Evolutionary conservation across 2,797 vertebrate genomes (phyloP).

Genomic region (Neoniphon sammara): DNA sequence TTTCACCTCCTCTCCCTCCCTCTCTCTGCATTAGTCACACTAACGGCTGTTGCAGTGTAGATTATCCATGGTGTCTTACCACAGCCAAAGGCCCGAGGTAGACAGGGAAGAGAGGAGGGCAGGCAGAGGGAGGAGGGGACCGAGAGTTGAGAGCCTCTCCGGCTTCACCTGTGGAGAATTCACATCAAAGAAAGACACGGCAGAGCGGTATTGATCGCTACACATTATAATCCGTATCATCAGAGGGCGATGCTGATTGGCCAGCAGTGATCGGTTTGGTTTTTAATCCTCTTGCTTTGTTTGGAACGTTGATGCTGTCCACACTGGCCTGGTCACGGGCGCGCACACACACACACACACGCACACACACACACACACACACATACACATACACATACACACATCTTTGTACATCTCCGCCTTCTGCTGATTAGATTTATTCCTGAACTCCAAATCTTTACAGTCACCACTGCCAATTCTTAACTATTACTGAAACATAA

Average conservation of each 20-base stretch:
- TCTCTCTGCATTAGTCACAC: conserved; percentile 61
- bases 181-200: conserved; percentile 41
- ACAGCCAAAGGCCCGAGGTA: conserved; percentile 32
- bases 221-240: conserved; percentile 31
- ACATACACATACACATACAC: too few relatives aligned
- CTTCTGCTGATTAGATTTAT: too few relatives aligned
- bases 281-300: conserved; percentile 21
- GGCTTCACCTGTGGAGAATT: conserved; percentile 36
- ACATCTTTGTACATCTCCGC: too few relatives aligned
- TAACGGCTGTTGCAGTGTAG: conserved; percentile 43
- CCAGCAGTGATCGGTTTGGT: conserved; percentile 14
- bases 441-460: too few relatives aligned
- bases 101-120: conserved; percentile 30
- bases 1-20: conserved; percentile 15
- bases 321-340: neutral
- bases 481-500: too few relatives aligned
- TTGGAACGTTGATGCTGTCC: conserved; percentile 33
- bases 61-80: conserved; percentile 59
- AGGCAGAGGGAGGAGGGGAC: conserved; percentile 13
- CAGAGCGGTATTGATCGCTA: conserved; percentile 16
- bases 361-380: conserved; percentile 7
- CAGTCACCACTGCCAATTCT: too few relatives aligned
- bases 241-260: conserved; percentile 27
- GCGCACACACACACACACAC: too few relatives aligned
- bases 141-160: conserved; percentile 20